A percentile compares a stretch with the other conserved stretches of the same genome.
Conservation (phyloP, 2,113 vertebrate genomes). For the Zosterops hypoxanthus region DNA sequence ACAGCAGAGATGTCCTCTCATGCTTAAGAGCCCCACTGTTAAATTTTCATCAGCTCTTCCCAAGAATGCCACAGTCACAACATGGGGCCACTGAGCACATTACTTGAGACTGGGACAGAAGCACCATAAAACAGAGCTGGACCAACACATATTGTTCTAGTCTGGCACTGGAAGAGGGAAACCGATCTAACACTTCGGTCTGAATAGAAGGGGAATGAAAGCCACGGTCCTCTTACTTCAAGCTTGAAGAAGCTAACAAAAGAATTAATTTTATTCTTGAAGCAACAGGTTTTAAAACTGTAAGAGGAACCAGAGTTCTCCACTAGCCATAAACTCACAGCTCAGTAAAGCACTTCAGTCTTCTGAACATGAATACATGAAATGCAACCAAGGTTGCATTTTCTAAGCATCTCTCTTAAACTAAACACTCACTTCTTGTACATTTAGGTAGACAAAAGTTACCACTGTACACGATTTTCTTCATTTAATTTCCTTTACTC, state of each 20-base stretch:
- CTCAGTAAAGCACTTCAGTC: not conserved
- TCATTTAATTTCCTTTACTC: not conserved
- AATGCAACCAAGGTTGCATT: not conserved
- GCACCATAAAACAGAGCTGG: not conserved
- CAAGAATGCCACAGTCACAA: not conserved
- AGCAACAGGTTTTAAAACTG: not conserved
- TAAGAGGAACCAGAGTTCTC: not conserved
- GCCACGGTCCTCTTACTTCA: not conserved
- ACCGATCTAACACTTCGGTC: not conserved
- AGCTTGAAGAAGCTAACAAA: not conserved
- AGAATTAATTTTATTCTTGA: not conserved
- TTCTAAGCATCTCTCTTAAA: not conserved
- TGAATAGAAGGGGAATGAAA: not conserved
- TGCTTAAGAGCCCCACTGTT: not conserved
- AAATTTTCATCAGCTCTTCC: not conserved
- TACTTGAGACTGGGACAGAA: not conserved
- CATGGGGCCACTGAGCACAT: not conserved
- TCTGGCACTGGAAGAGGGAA: not conserved
- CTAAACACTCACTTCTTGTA: not conserved
- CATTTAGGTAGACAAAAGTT: not conserved
- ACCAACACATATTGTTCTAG: fast-evolving
- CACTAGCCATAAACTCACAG: not conserved
- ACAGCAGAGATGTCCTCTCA: not conserved
- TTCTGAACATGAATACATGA: not conserved
- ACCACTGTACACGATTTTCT: not conserved